phyloP scores from a whole-genome alignment of 2,797 vertebrate genomes.

The Tokudaia tokunoshimensis region DNA sequence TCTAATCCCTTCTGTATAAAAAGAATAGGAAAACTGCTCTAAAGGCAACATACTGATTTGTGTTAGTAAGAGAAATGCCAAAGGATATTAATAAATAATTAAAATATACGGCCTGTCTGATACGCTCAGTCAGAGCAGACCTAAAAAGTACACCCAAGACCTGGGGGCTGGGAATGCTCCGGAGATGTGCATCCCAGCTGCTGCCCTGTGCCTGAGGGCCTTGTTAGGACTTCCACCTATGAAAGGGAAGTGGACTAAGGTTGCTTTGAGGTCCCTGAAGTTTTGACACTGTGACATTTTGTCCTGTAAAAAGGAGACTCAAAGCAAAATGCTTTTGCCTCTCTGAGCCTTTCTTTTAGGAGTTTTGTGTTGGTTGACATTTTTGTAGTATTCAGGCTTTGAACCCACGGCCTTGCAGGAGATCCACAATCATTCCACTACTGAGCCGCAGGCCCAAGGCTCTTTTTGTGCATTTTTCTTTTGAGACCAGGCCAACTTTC shows the following conservation, averaged over 20 bases:
- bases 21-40: conserved; percentile 50
- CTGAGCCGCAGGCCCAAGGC: not conserved
- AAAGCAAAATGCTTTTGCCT: not conserved
- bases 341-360: not conserved
- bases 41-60: not conserved
- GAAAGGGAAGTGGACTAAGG: not conserved
- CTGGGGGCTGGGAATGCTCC: not conserved
- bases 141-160: not conserved
- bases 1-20: conserved; percentile 21
- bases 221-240: not conserved
- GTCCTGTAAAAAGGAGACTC: not conserved
- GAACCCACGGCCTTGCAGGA: not conserved
- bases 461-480: not conserved
- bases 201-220: not conserved
- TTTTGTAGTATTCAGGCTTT: not conserved
- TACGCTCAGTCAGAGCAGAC: not conserved
- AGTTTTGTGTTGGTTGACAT: not conserved
- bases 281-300: not conserved
- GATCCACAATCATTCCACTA: not conserved
- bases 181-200: not conserved
- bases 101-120: not conserved
- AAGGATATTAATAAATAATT: conserved; percentile 7
- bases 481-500: not conserved
- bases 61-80: not conserved
- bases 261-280: not conserved